phyloP scores from a whole-genome alignment of 2,888 invertebrate species.

The Brassicogethes aeneus region DNA sequence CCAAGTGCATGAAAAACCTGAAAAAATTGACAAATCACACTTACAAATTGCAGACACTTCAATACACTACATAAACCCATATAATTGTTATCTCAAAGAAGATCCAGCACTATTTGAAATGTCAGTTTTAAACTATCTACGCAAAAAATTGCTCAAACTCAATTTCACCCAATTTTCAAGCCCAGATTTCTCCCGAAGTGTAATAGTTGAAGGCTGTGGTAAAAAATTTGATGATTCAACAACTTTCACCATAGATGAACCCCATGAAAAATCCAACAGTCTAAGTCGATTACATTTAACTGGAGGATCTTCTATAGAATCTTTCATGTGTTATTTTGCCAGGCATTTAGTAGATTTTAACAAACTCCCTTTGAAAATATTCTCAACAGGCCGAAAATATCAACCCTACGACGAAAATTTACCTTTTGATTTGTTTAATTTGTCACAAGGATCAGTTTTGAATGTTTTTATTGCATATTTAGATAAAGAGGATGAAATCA shows the following conservation, averaged over 20 bases:
- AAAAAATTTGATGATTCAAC: conserved; percentile 47
- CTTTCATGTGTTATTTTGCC: conserved; percentile 65
- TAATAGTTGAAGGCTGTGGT: conserved; percentile 67
- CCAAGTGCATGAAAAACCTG: conserved; percentile 28
- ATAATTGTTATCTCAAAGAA: conserved; percentile 53
- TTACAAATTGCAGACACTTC: conserved; percentile 49
- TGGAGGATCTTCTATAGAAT: conserved; percentile 63
- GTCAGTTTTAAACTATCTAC: conserved; percentile 47
- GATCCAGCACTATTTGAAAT: conserved; percentile 67
- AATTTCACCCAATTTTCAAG: conserved; percentile 61
- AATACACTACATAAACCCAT: conserved; percentile 50
- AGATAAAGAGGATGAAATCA: conserved; percentile 39
- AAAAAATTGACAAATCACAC: conserved; percentile 41
- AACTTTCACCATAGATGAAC: conserved; percentile 52
- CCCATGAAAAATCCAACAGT: conserved; percentile 42
- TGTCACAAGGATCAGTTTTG: conserved; percentile 59
- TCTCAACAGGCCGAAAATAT: conserved; percentile 64
- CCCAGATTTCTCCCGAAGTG: conserved; percentile 67
- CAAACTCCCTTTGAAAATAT: conserved; percentile 59
- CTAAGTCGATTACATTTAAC: conserved; percentile 61
- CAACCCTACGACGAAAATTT: conserved; percentile 37
- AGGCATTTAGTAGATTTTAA: conserved; percentile 55
- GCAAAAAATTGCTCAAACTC: conserved; percentile 39
- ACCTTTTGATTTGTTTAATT: conserved; percentile 49
- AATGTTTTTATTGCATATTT: conserved; percentile 55